Evolutionary conservation across 2,113 vertebrate genomes (phyloP), one percentile per base, ranked within the genome.

Genomic region (Ciconia maguari): DNA sequence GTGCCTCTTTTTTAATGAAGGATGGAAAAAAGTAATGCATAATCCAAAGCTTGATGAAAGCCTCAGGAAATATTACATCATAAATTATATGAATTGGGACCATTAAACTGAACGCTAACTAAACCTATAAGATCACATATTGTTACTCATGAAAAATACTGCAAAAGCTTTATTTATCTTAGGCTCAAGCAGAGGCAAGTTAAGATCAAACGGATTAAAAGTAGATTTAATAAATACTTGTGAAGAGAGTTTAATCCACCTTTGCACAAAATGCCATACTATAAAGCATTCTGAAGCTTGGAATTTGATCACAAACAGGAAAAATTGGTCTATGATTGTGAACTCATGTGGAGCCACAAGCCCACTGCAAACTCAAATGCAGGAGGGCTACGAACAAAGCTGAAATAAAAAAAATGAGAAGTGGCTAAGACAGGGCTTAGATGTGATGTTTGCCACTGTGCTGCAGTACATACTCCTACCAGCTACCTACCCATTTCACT

Each of bases 201-300:
- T 46, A 49, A 93, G 77, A 91, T 91, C 93, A 95, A 93, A 95
- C 9, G 3, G 65, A 70, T 55, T 75, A 66, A 75, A 91, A 84
- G 27, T 30, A 16, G 82, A 70, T 22, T 89, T 89, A 93, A 94
- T 84, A 70, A 94, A 94, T 44, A 27, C 55, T 58, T 82, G 25
- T 38, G 66, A 92, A 44, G 51, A 77, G 54, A 4, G 2, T 68
- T 89, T 58, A 81, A 89, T 77, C 46, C 49, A 81, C 22, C 64
- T 83, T 12, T 52, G 71, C 41, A 69, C 41, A 80, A 69, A 72
- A 52, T 15, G 30, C 52, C 46, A 22, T 7, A 41, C n/a, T 26
- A 52, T 13, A 44, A 79, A 94, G 42, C 61, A 54, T 74, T 64
- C 32, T 57, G 61, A 69, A 72, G 66, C 78, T 83, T 57, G 71